Evolutionary conservation across 2,888 invertebrate genomes (phyloP).

Genomic region (Aricia artaxerxes): DNA sequence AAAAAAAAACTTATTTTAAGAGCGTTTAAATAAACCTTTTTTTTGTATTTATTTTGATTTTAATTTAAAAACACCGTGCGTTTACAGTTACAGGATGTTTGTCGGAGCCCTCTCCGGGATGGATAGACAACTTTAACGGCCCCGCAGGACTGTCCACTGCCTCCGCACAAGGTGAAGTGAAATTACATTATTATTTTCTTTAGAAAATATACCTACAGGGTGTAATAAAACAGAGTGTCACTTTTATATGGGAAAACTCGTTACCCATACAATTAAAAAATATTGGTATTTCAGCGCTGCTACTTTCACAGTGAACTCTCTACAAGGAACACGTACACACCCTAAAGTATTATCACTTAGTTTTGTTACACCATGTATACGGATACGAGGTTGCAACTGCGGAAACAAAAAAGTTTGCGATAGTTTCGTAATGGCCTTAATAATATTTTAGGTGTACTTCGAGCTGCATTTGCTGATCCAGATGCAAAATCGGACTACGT

Average conservation of each 20-base stretch:
- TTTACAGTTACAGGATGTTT: slow-evolving; percentile 82
- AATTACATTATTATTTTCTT: neutral
- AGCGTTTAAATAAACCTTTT: too few species aligned
- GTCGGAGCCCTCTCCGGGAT: slow-evolving; percentile 86
- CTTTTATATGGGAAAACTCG: too few species aligned
- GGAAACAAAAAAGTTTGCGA: neutral
- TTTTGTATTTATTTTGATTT: too few species aligned
- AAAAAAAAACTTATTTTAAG: too few species aligned
- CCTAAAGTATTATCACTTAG: too few species aligned
- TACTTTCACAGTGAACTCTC: too few species aligned
- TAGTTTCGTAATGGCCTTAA: neutral
- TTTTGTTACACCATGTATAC: too few species aligned
- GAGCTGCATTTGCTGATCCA: slow-evolving; percentile 83
- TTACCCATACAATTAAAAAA: too few species aligned
- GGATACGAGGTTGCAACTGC: neutral
- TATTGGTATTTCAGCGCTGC: too few species aligned
- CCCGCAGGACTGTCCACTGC: slow-evolving; percentile 88
- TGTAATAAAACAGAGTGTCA: too few species aligned
- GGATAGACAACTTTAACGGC: slow-evolving; percentile 96
- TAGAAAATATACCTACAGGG: too few species aligned
- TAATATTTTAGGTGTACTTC: slow-evolving; percentile 82
- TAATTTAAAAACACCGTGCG: neutral
- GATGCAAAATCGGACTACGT: slow-evolving; percentile 85
- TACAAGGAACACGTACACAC: too few species aligned
- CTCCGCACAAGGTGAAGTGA: slow-evolving; percentile 83